A percentile compares a stretch with the other conserved stretches of the same genome.
phyloP scores from a whole-genome alignment of 2,888 invertebrate species.

The Protophormia terraenovae region DNA sequence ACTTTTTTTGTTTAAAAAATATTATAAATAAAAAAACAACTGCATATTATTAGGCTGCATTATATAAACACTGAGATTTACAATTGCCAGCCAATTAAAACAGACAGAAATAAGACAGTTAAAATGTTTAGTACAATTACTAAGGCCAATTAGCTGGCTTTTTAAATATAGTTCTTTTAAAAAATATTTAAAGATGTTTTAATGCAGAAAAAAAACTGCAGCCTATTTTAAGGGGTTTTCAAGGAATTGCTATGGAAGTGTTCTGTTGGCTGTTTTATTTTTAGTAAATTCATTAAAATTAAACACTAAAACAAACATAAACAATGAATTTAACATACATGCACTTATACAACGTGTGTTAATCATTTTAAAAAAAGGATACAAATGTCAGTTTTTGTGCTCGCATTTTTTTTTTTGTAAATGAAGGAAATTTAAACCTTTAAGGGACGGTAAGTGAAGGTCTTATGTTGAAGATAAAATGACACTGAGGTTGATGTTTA shows the following conservation, averaged over 20 bases:
- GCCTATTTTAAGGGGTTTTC: conserved; percentile 58
- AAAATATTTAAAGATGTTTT: conserved; percentile 31
- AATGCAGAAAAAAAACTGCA: neutral
- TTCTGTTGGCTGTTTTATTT: conserved; percentile 9
- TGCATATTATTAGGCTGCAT: conserved; percentile 65
- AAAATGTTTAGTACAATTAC: conserved; percentile 63
- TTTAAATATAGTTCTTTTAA: neutral
- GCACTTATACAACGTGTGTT: conserved; percentile 35
- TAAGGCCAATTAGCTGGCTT: conserved; percentile 63
- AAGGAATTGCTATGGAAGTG: neutral
- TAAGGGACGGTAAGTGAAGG: too few species aligned
- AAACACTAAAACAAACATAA: conserved; percentile 77
- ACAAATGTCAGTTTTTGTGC: neutral
- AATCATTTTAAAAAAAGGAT: conserved; percentile 55
- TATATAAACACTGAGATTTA: conserved; percentile 48
- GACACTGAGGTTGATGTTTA: too few species aligned
- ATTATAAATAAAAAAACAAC: conserved; percentile 18
- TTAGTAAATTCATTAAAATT: conserved; percentile 78
- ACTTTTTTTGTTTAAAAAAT: conserved; percentile 69
- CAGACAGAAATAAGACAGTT: conserved; percentile 66
- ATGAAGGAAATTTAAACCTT: conserved; percentile 10
- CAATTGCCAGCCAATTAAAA: conserved; percentile 66
- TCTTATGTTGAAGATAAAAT: too few species aligned
- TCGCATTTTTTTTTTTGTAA: neutral
- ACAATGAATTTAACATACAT: conserved; percentile 72